Evolutionary conservation across 2,888 invertebrate genomes (phyloP).

Genomic region (Osedax fenrisi): DNA sequence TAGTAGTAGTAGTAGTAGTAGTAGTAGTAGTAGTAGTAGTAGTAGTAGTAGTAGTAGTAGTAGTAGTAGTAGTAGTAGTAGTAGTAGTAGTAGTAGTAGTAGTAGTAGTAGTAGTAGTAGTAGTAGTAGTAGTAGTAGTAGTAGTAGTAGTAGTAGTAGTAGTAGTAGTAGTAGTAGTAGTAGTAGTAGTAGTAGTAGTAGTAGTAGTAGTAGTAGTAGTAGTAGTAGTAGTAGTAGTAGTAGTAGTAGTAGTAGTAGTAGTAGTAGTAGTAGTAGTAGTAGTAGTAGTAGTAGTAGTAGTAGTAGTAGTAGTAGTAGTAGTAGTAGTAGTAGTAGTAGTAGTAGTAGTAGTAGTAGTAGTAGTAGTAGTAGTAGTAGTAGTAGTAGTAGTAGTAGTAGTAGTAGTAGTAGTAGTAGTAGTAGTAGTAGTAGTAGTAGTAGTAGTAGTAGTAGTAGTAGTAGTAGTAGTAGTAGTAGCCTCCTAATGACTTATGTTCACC

Average conservation of each 20-base stretch:
- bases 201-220: conserved; percentile 8
- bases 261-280: neutral
- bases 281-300: conserved; percentile 22
- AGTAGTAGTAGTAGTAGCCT: no score
- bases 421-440: no score
- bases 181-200: conserved; percentile 4
- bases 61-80: no score
- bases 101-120: conserved; percentile 29
- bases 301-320: conserved; percentile 24
- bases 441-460: no score
- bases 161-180: conserved; percentile 15
- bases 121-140: conserved; percentile 27
- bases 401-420: no score
- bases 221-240: conserved; percentile 4
- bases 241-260: conserved; percentile 3
- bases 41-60: no score
- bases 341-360: conserved; percentile 4
- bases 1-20: no score
- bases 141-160: conserved; percentile 30
- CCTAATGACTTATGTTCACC: no score
- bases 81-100: no score
- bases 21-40: no score
- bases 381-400: no score
- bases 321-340: conserved; percentile 6
- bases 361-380: no score